Conservation (phyloP, 2,888 invertebrate species). For the Agapostemon virescens region DNA sequence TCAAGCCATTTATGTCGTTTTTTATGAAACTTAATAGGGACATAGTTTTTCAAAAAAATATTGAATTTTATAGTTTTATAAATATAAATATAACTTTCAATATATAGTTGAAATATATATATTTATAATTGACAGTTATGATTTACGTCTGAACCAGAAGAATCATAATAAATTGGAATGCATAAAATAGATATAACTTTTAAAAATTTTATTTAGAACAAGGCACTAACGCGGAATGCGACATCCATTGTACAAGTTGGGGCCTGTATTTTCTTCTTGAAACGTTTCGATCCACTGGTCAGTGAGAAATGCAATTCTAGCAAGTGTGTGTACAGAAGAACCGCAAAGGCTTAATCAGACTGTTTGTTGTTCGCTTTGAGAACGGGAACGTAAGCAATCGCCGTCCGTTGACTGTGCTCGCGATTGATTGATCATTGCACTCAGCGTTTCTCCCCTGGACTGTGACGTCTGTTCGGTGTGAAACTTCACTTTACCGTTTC, state of each 20-base stretch:
- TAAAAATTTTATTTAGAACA: background rate
- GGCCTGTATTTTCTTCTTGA: background rate
- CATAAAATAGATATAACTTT: background rate
- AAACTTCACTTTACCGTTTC: constrained; percentile 35
- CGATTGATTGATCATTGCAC: constrained; percentile 32
- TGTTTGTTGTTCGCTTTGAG: constrained; percentile 15
- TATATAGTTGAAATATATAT: no score
- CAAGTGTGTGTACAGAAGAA: constrained; percentile 20
- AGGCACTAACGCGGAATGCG: background rate
- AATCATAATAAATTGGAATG: background rate
- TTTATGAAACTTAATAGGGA: no score
- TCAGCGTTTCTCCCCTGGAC: background rate
- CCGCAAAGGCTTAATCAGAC: constrained; percentile 28
- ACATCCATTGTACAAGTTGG: background rate
- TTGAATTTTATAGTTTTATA: no score
- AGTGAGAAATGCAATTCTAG: constrained; percentile 21
- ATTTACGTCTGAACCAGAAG: no score
- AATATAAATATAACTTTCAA: no score
- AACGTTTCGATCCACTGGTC: constrained; percentile 18
- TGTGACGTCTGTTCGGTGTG: constrained; percentile 18
- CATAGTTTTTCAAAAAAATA: no score
- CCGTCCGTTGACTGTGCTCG: constrained; percentile 9
- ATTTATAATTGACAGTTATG: no score
- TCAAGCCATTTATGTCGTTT: no score
- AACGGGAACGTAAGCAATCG: constrained; percentile 18